Evolutionary conservation across 2,113 vertebrate species (phyloP).

Genomic region (Propithecus coquereli): DNA sequence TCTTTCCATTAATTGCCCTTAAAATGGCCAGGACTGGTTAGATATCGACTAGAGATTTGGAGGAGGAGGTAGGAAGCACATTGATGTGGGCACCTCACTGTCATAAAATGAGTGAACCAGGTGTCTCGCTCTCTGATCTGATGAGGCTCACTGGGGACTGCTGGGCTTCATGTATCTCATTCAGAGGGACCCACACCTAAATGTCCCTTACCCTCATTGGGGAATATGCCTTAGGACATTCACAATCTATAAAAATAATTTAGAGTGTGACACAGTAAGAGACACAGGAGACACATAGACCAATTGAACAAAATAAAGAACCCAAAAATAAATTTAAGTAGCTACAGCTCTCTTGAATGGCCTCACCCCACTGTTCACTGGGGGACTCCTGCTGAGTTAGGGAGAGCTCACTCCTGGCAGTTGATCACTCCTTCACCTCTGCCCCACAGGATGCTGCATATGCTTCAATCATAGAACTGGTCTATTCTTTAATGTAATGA

Average conservation of each 20-base stretch:
- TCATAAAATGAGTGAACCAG: not conserved
- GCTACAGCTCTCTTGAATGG: not conserved
- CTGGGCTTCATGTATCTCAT: not conserved
- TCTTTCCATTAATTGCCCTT: not conserved
- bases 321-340: not conserved
- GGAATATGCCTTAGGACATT: not conserved
- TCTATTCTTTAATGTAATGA: not conserved
- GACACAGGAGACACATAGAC: not conserved
- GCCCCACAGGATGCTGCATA: not conserved
- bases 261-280: not conserved
- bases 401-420: not conserved
- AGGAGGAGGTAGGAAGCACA: not conserved
- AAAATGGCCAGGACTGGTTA: conserved; percentile 28
- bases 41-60: not conserved
- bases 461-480: not conserved
- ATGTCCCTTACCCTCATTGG: not conserved
- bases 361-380: not conserved
- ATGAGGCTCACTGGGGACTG: not conserved
- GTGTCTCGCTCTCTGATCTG: not conserved
- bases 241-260: not conserved
- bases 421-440: not conserved
- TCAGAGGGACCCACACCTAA: not conserved
- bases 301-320: not conserved
- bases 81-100: not conserved
- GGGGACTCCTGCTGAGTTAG: not conserved